A percentile compares a stretch with the other conserved stretches of the same genome.
These are phyloP conservation scores for Sesamia inferens DNA, from an alignment of 2,888 invertebrate genomes.

Conservation along the genomic window DNA sequence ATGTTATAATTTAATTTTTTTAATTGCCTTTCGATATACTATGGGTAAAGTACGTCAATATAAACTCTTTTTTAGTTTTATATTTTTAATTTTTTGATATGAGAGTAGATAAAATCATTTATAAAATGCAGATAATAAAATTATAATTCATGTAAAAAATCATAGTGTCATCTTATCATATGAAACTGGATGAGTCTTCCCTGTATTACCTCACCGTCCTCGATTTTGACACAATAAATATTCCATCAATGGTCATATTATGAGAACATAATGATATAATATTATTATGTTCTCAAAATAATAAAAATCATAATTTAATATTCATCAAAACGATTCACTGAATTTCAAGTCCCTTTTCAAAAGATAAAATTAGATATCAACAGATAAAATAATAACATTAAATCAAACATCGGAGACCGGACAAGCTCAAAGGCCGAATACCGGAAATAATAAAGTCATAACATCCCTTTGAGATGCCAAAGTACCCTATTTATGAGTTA, in stretches of 20 bases:
- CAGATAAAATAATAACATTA: constrained; percentile 50
- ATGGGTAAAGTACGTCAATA: too few relatives aligned
- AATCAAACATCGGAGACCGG: constrained; percentile 55
- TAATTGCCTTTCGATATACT: too few relatives aligned
- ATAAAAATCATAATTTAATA: neutral
- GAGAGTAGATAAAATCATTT: too few relatives aligned
- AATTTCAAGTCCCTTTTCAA: constrained; percentile 29
- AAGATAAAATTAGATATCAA: constrained; percentile 42
- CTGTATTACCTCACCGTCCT: neutral
- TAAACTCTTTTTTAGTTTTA: too few relatives aligned
- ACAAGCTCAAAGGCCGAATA: constrained; percentile 59
- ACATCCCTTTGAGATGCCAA: constrained; percentile 62
- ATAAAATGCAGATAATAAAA: neutral
- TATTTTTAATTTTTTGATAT: neutral
- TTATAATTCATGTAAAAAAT: too few relatives aligned
- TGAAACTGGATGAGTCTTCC: neutral
- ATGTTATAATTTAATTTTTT: too few relatives aligned
- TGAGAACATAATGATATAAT: neutral
- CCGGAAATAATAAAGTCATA: constrained; percentile 67
- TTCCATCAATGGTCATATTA: neutral
- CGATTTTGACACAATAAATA: neutral
- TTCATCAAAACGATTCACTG: constrained; percentile 10
- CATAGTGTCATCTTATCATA: too few relatives aligned
- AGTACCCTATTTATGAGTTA: constrained; percentile 65
- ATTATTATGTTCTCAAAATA: neutral